A percentile compares a stretch with the other conserved stretches of the same genome.
Conservation (phyloP, 1,140 invertebrate species). For the Ectropis grisescens region DNA sequence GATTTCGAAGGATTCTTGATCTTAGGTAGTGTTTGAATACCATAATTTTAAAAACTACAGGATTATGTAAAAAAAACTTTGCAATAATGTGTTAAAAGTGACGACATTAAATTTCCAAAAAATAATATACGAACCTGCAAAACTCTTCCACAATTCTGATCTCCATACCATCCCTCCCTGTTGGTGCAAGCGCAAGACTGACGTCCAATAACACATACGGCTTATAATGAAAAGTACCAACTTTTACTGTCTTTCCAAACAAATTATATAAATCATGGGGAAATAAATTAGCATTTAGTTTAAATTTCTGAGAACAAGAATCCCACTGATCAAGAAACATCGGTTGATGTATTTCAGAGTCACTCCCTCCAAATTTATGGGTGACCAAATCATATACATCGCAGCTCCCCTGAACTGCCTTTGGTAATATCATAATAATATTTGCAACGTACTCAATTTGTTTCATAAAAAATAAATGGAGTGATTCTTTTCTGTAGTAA, state of each 20-base stretch:
- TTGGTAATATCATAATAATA: conserved; percentile 32
- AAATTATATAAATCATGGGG: conserved; percentile 48
- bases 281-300: conserved; percentile 34
- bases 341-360: conserved; percentile 18
- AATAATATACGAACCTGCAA: conserved; percentile 52
- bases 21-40: too few species aligned
- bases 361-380: conserved; percentile 39
- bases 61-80: too few species aligned
- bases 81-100: too few species aligned
- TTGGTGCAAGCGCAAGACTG: conserved; percentile 19
- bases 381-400: conserved; percentile 36
- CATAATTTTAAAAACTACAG: too few species aligned
- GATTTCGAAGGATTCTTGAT: too few species aligned
- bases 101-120: too few species aligned
- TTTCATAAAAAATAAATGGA: conserved; percentile 30
- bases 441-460: conserved; percentile 37
- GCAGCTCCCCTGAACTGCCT: conserved; percentile 11
- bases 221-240: conserved; percentile 53
- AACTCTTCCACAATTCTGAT: conserved; percentile 52
- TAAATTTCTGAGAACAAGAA: conserved; percentile 30
- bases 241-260: conserved; percentile 40
- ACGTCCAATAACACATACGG: conserved; percentile 53
- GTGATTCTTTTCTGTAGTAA: conserved; percentile 8
- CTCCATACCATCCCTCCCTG: conserved; percentile 46
- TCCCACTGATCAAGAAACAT: conserved; percentile 40